These are phyloP conservation scores for Stichodactyla helianthus DNA, from an alignment of 64 coral and sea anemone genomes.

Conservation along the genomic window DNA sequence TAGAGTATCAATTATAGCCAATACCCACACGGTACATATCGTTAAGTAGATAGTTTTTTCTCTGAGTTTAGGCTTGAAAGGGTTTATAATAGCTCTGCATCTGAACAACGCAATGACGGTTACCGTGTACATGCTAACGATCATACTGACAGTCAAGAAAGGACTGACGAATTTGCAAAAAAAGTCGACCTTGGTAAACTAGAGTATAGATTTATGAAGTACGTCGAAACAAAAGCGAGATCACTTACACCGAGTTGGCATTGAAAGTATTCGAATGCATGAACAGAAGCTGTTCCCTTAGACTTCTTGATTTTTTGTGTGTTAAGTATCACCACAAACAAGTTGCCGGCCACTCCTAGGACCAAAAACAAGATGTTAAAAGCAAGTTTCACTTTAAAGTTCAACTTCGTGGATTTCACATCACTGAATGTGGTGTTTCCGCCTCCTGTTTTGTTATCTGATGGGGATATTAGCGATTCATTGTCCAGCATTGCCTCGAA, in stretches of 20 bases:
- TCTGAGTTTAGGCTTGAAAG: neutral
- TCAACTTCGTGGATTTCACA: neutral
- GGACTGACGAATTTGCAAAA: neutral
- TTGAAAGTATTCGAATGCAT: neutral
- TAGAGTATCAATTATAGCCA: neutral
- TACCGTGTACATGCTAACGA: conserved; percentile 12
- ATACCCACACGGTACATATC: neutral
- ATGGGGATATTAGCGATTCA: neutral
- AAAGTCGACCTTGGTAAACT: neutral
- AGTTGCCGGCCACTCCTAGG: neutral
- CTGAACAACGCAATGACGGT: neutral
- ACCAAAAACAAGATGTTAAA: neutral
- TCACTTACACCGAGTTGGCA: neutral
- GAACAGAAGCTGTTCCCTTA: neutral
- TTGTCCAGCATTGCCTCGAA: neutral
- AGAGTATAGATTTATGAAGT: neutral
- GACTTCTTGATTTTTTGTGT: neutral
- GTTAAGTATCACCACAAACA: neutral
- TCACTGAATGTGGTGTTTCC: neutral
- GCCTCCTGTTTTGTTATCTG: neutral
- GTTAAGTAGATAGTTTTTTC: neutral
- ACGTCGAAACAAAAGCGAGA: neutral
- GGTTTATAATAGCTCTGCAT: conserved; percentile 7
- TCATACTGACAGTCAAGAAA: neutral
- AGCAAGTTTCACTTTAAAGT: neutral